Evolutionary conservation across 2,888 invertebrate genomes (phyloP).

Genomic region (Nomada hirtipes): DNA sequence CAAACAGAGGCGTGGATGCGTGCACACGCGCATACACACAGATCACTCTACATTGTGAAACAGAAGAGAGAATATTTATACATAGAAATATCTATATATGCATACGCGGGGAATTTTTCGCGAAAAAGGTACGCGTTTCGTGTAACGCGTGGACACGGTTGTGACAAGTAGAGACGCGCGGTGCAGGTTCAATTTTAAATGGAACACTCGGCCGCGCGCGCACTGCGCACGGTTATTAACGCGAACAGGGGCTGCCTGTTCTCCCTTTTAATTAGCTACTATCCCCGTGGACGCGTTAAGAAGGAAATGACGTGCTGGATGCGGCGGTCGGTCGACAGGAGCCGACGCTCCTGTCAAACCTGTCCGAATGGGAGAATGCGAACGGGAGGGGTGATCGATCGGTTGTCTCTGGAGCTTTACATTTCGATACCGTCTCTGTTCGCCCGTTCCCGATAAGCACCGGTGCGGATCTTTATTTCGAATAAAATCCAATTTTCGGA

Average conservation of each 20-base stretch:
- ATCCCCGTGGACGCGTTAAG: constrained; percentile 51
- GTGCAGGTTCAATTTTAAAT: constrained; percentile 45
- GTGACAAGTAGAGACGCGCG: background rate
- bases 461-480: constrained; percentile 56
- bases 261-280: constrained; percentile 63
- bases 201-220: constrained; percentile 21
- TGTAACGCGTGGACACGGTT: background rate
- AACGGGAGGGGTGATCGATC: constrained; percentile 49
- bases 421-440: constrained; percentile 56
- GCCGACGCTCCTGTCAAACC: constrained; percentile 55
- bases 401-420: constrained; percentile 59
- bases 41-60: too few species aligned
- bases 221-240: constrained; percentile 53
- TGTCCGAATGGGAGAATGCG: constrained; percentile 55
- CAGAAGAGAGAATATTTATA: background rate
- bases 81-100: background rate
- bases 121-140: background rate
- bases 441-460: constrained; percentile 53
- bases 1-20: constrained; percentile 1
- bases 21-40: background rate
- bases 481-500: constrained; percentile 61
- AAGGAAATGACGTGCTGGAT: constrained; percentile 58
- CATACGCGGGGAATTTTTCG: too few species aligned
- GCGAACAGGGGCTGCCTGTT: constrained; percentile 48
- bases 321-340: constrained; percentile 31